Base-by-base conservation (phyloP, 1,140 invertebrate genomes). In the Agraylea sexmaculata region DNA sequence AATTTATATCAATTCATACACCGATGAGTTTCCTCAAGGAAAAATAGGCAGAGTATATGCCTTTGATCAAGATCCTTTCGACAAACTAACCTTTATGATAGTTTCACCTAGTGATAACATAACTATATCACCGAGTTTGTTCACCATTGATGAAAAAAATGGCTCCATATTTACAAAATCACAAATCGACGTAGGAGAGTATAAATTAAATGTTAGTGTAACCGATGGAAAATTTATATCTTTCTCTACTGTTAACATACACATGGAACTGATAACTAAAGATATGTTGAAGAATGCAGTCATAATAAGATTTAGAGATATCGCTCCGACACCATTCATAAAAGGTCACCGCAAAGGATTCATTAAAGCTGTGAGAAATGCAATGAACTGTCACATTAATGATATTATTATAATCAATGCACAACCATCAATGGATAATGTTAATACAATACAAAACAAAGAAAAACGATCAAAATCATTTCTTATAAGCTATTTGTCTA, bases 61-160 rank as follows among this genome's bases (percentile, higher is more conserved):
- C 0, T 76, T 75, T 2, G 90, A 94, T 66, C 76, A 82, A 53
- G 90, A 94, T 66, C 74, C 78, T 45, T 89, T 88, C 57, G 91
- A 95, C 54, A 80, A 75, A 15, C 66, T 94, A 3, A 67, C 64
- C 0, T 94, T 76, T 54, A 68, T 62, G 19, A 54, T 92, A 17
- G 60, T 77, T 1, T 68, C 68, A 7, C 10, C 12, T 3, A 43
- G 11, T 12, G 33, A 33, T 19, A 25, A 21, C 15, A 18, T 38
- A 5, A 73, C 68, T 1, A 42, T 52, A 21, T 62, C 68, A 41
- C 66, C 66, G 36, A 68, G 75, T 52, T 59, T 87, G 13, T 88
- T 90, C 52, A 69, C 77, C 50, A 78, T 92, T 27, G 78, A 85
- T 51, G 68, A 74, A 28, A 58, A 74, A 13, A 76, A 82, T 51